These are phyloP conservation scores for Lithobates pipiens DNA, from an alignment of 2,797 vertebrate species.

Conservation along the genomic window DNA sequence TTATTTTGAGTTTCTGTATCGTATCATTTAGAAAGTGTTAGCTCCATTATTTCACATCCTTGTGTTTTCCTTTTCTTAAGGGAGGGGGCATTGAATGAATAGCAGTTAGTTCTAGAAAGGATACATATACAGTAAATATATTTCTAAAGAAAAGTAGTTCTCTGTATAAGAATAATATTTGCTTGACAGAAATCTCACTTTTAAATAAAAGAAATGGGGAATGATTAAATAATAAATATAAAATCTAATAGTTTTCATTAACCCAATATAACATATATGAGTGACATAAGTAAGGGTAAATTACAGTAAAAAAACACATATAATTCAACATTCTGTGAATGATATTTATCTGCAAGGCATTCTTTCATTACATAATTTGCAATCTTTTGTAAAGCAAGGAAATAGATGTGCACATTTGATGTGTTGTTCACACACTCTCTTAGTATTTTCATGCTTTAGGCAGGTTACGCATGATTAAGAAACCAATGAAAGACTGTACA, in stretches of 20 bases:
- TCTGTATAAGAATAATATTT: too few species aligned
- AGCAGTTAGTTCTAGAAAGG: too few species aligned
- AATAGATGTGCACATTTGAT: conserved; percentile 24
- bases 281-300: neutral
- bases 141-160: too few species aligned
- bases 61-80: too few species aligned
- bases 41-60: too few species aligned
- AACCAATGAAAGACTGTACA: conserved; percentile 28
- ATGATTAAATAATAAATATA: too few species aligned
- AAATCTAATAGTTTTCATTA: neutral
- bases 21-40: too few species aligned
- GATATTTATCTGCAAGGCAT: neutral
- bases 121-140: too few species aligned
- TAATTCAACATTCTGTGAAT: neutral
- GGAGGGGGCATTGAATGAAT: too few species aligned
- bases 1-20: too few species aligned
- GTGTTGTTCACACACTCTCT: conserved; percentile 11
- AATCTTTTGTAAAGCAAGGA: conserved; percentile 4
- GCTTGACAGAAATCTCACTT: too few species aligned
- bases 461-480: conserved; percentile 40
- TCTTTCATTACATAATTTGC: conserved; percentile 20
- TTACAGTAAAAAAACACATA: neutral
- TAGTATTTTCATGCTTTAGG: conserved; percentile 36
- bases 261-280: neutral
- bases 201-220: too few species aligned